These are phyloP conservation scores for Salvelinus fontinalis DNA, from an alignment of 2,113 vertebrate species.

Conservation along the genomic window DNA sequence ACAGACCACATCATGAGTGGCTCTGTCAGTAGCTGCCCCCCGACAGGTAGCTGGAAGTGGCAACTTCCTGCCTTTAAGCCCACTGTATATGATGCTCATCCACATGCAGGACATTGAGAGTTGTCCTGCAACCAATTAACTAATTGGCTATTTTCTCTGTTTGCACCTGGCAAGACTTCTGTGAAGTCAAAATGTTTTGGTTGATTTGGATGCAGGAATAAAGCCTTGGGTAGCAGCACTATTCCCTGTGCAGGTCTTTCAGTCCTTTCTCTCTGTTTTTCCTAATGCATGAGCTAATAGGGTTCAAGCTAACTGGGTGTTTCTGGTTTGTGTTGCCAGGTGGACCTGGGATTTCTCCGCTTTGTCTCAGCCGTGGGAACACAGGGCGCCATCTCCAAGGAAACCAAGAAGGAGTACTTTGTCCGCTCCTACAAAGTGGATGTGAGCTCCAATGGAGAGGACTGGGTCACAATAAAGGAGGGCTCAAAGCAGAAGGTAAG, in stretches of 20 bases:
- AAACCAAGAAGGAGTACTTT: constrained; percentile 88
- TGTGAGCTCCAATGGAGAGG: constrained; percentile 94
- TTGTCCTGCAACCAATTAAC: no score
- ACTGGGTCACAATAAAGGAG: constrained; percentile 97
- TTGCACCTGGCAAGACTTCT: neutral
- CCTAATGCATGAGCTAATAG: neutral
- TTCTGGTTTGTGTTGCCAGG: constrained; percentile 68
- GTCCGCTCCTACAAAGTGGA: constrained; percentile 92
- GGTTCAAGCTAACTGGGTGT: neutral
- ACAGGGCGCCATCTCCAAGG: constrained; percentile 95
- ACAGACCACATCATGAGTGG: no score
- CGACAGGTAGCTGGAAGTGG: no score
- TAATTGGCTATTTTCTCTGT: no score
- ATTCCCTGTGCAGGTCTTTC: neutral
- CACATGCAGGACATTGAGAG: no score
- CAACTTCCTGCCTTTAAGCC: no score
- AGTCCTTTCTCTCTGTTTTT: neutral
- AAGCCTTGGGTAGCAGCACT: neutral
- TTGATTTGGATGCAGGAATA: no score
- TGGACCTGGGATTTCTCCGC: constrained; percentile 90
- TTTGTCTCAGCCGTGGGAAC: constrained; percentile 92
- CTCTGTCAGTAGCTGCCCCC: no score
- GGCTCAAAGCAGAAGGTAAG: constrained; percentile 82
- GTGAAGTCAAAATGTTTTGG: neutral
- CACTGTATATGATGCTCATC: no score